Evolutionary conservation across 2,797 vertebrate species (phyloP).

Genomic region (Rhinophrynus dorsalis): DNA sequence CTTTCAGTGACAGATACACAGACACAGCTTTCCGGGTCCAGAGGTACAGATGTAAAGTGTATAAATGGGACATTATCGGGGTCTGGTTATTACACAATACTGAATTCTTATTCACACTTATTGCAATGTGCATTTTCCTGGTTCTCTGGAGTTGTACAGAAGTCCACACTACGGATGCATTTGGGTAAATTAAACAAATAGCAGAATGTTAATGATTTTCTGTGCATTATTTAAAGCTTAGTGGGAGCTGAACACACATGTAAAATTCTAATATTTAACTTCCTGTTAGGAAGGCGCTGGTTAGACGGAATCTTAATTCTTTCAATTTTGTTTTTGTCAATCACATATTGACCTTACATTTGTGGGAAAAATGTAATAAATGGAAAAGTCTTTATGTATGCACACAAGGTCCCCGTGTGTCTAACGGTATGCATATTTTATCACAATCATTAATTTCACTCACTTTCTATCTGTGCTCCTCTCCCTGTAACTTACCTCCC

Average conservation of each 20-base stretch:
- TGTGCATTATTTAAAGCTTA: neutral
- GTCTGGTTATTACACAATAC: too few species aligned
- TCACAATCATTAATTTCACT: conserved; percentile 6
- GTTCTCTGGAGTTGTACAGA: too few species aligned
- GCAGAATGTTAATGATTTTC: neutral
- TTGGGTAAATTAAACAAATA: too few species aligned
- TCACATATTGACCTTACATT: conserved; percentile 5
- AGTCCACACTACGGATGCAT: too few species aligned
- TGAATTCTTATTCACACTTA: too few species aligned
- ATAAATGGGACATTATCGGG: too few species aligned
- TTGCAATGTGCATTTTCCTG: too few species aligned
- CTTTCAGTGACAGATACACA: too few species aligned
- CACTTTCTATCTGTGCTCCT: neutral
- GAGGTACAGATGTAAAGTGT: too few species aligned
- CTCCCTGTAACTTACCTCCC: neutral
- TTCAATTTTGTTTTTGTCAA: conserved; percentile 14
- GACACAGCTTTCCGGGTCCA: too few species aligned
- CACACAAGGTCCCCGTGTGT: neutral
- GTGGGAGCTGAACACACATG: neutral
- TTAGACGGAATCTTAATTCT: neutral
- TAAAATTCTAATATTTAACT: conserved; percentile 10
- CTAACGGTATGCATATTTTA: conserved; percentile 9
- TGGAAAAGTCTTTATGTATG: neutral
- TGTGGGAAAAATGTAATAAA: neutral
- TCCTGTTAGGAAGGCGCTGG: too few species aligned